Base-by-base conservation (phyloP, 2,888 invertebrate genomes). In the Agrotis exclamationis region DNA sequence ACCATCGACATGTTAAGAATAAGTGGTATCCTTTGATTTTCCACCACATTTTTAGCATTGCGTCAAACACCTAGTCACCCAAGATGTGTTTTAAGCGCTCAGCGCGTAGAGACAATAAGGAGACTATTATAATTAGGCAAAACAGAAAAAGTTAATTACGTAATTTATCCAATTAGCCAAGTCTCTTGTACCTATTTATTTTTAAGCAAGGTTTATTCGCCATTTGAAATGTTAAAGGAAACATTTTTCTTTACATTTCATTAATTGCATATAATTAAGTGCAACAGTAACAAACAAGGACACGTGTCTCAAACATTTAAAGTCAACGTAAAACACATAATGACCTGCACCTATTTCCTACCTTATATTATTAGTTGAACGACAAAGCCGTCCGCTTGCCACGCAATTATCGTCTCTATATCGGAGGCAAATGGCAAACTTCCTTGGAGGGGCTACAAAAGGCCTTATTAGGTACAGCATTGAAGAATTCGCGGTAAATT, bases 381-480 rank as follows among this genome's bases (percentile, higher is more conserved):
- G 54, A 76, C 63, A 70, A 65, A 65, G 64, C 70, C 6, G 66
- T 62, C 66, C 39, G 63, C 76, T 76, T 65, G 44, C 53, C 76
- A 14, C 59, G 72, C 24, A 77, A 79, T 71, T 80, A 80, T 67
- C 53, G 50, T 80, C 57, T 64, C 64, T 76, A 67, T 64, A 72
- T 68, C 75, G 70, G 73, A 76, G 64, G 81, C 74, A 66, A 62
- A 77, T 72, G 60, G 80, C 76, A 48, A 59, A 76, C 51, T 69
- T 76, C 72, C 59, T 67, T 63, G 63, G 83, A 83, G 83, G 86
- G 85, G 85, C 82, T 84, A 83, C 78, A 79, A 83, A 80, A 88
- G 85, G 62, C 84, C 83, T 85, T 84, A 83, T 74, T 84, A 82
- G 75, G 71, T 76, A 71, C 62, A 83, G 63, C 76, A 83, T 81